Base-by-base conservation (phyloP, 2,797 vertebrate genomes). In the Galago senegalensis region DNA sequence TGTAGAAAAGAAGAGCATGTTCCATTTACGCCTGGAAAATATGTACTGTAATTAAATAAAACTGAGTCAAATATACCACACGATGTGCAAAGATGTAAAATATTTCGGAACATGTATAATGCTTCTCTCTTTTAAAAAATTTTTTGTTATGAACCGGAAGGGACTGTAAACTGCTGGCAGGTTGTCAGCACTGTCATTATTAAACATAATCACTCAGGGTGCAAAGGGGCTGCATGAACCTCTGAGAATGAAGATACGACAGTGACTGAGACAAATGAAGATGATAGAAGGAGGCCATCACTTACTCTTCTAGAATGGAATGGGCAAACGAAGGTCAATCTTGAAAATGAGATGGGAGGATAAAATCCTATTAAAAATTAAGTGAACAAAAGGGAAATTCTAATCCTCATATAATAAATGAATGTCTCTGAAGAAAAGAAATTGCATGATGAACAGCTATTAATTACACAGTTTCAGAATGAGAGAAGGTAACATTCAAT, bases 271-370 rank as follows among this genome's bases (percentile, higher is more conserved):
- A 27, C 90, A 56, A 23, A 60, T 3, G 61, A 2, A 27, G 0
- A 0, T 25, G 20, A 82, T 31, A 73, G 43, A 37, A 75, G 17
- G 63, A 3, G 1, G 43, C 3, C 0, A 0, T 0, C 0, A 7
- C 0, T 34, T 67, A 2, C 2, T 84, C 76, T 61, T 84, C 0
- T 2, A 72, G 60, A 96, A 96, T 43, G 16, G 75, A 96, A 86
- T 65, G 20, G 40, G 1, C 53, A 92, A 61, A 92, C 23, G 31
- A 85, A 97, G n/a, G 58, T 88, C 77, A 95, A 31, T 46, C 63
- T 3, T 3, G 2, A 84, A 80, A 96, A 60, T 0, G 3, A 94
- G 27, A 87, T 3, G 1, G 34, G 37, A 65, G 13, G 5, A 37
- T 37, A 63, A 27, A 61, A 82, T 17, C 31, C 53, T 82, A n/a